Base-by-base conservation (phyloP, 2,797 vertebrate genomes). In the Diplodus puntazzo region DNA sequence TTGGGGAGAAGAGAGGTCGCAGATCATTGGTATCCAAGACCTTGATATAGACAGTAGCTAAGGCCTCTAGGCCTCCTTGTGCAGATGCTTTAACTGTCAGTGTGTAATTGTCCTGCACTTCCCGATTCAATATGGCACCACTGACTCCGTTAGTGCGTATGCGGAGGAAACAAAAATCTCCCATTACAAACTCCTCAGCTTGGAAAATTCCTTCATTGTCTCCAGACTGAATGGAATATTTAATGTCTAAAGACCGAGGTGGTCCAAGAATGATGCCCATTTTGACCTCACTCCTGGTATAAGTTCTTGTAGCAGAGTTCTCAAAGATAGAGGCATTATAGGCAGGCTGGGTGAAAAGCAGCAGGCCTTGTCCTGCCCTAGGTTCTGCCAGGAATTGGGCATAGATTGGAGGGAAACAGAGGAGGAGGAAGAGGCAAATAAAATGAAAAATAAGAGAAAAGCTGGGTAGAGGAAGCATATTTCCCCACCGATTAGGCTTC, bases 1-100 rank as follows among this genome's bases (percentile, higher is more conserved):
- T 99, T 18, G 98, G 98, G 34, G 98, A 98, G 94, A 99, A 99
- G 21, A 99, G 94, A 12, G 98, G 98, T 25, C 97, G 92, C 76
- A 99, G 94, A 91, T 99, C 98, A 84, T 99, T 99, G 93, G 97
- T 98, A 91, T 99, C 98, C 95, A 99, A 92, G 34, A 99, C 95
- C 73, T 96, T 96, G 82, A 99, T 96, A 86, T 94, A 94, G 87
- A 99, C 92, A 71, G 91, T 96, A 0, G 96, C 92, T 74, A 95
- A 96, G 0, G 97, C 93, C 90, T 99, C 97, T 25, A 94, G 79
- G 5, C 96, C 96, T 59, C 92, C 96, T 84, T 93, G 96, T 63
- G 96, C 94, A 39, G 96, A 94, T 21, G 98, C 98, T 90, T 96
- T 97, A 46, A 99, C 93, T 43, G 92, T 94, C 87, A 99, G 87